Evolutionary conservation across 2,797 vertebrate species (phyloP), one percentile per base, ranked within the genome.

Genomic region (Fratercula arctica): DNA sequence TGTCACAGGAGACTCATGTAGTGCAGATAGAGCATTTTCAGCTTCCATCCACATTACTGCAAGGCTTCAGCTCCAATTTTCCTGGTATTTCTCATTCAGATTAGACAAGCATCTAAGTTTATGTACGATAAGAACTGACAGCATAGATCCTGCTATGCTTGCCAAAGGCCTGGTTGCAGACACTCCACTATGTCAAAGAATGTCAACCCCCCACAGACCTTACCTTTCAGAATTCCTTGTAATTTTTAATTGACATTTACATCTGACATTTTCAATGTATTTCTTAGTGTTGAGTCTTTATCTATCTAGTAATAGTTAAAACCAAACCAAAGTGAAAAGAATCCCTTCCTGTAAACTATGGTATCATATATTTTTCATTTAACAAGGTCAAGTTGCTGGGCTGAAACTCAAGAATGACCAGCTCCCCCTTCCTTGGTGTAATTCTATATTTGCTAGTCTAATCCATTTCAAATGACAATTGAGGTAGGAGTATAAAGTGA

Each of bases 201-300:
- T 98, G 93, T 98, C 98, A 98, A 95, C 97, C 92, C 98, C 97
- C 97, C 97, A 97, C 97, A 98, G 96, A 98, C 97, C 96, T 97
- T 98, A 97, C 98, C 98, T 98, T 98, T 98, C 98, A 98, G 97
- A 97, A 98, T 97, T 97, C 95, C 98, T 96, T 98, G 98, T 98
- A 98, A 98, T 98, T 98, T 99, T 99, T 98, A 99, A 98, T 98
- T 99, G 99, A 98, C 98, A 98, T 99, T 98, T 99, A 98, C 98
- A 97, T 98, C 98, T 98, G 98, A 98, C 98, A 98, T 98, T 99
- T 98, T 97, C 97, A 98, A 97, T 98, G 97, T 97, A 97, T 96
- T 98, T 97, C 95, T 98, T 97, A 96, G 92, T 98, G 97, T 98
- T 98, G 95, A 96, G 94, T 95, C 94, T 97, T 95, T 93, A 87